Conservation (phyloP, 2,797 vertebrate genomes). For the Myiothlypis coronata region DNA sequence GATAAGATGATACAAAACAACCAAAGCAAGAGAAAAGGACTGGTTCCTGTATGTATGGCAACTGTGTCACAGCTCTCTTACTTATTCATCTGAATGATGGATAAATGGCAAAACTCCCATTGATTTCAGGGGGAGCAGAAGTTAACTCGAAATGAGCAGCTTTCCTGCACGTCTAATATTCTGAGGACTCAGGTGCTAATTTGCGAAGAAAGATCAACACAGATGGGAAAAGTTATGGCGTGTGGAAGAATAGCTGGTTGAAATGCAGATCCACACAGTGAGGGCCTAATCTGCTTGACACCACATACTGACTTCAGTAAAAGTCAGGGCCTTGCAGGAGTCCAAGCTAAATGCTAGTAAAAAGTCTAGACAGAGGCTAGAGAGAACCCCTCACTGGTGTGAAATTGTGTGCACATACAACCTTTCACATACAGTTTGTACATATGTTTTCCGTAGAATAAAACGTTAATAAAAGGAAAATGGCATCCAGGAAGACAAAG, state of each 20-base stretch:
- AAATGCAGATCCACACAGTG: conserved; percentile 52
- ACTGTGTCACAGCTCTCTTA: not conserved
- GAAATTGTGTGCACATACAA: not conserved
- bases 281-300: conserved; percentile 53
- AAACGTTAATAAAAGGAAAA: not conserved
- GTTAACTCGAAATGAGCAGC: conserved; percentile 27
- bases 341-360: conserved; percentile 18
- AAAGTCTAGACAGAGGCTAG: not conserved
- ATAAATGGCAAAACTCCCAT: conserved; percentile 31
- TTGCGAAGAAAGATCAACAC: conserved; percentile 49
- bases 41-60: not conserved
- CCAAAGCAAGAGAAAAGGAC: not conserved
- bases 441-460: conserved; percentile 21
- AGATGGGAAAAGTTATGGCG: conserved; percentile 58
- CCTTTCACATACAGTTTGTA: not conserved
- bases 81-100: conserved; percentile 13
- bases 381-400: not conserved
- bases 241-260: conserved; percentile 49
- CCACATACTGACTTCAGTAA: not conserved
- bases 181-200: conserved; percentile 62
- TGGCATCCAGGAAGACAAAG: not conserved
- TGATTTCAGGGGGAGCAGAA: conserved; percentile 41
- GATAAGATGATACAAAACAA: not conserved
- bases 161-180: conserved; percentile 32
- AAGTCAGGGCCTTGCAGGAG: conserved; percentile 24